Evolutionary conservation across 2,113 vertebrate genomes (phyloP), one percentile per base, ranked within the genome.

Genomic region (Alouatta palliata): DNA sequence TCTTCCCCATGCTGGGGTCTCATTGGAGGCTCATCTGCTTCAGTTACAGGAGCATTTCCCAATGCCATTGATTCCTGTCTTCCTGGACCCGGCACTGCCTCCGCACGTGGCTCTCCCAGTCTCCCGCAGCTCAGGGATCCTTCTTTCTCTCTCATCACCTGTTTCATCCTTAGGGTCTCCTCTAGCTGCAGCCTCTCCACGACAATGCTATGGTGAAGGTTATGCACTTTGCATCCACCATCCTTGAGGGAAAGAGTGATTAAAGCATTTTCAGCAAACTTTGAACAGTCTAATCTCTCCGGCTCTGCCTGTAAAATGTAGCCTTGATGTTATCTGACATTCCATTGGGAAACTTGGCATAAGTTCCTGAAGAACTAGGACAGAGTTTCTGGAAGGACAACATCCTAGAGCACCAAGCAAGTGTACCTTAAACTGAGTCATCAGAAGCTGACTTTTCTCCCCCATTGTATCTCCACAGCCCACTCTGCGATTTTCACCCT

Each of bases 321-420:
- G 64, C 90, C 76, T 96, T 95, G 94, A 61, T 81, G 10, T 86
- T 96, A 95, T 95, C 92, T 95, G 84, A 91, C 37, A 30, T 68
- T 77, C 37, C 14, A 9, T 9, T 32, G 43, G 47, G 37, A 52
- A 82, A 58, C 5, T 54, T 68, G 86, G 56, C 43, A 27, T 84
- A 76, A 45, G 37, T 52, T 66, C 32, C 27, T n/a, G n/a, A 43
- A 3, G 30, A 20, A 47, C 13, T 10, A 82, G 49, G 64, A 8
- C 88, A 92, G 25, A 64, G 30, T 64, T 8, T 30, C 20, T 56
- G 64, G 32, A 91, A 94, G 73, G 77, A 93, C 66, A 77, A 17
- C 25, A 70, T 30, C 47, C 13, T 9, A 19, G 5, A 8, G 21
- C 47, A 56, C 11, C 43, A 43, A 93, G n/a, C 47, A 45, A n/a